Evolutionary conservation across 2,113 vertebrate genomes (phyloP), one percentile per base, ranked within the genome.

Genomic region (Malurus elegans): DNA sequence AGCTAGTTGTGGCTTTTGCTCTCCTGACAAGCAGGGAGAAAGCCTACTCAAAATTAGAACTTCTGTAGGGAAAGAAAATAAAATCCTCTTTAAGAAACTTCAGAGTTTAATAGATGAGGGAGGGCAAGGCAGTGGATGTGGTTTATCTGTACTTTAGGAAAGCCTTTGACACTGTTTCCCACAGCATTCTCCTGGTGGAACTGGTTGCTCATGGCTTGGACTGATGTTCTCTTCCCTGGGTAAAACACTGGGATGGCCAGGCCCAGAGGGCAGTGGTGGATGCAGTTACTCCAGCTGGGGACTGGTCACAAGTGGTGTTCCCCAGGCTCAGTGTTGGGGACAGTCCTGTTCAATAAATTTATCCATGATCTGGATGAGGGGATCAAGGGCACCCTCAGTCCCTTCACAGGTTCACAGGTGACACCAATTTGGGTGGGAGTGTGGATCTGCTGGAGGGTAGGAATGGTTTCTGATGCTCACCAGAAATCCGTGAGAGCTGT

Each of bases 361-460:
- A 40, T 42, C 57, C 58, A 1, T 34, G 2, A 23, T 10, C 14
- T 64, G 24, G 18, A 64, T 0, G 0, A 57, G 36, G 24, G 8
- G 12, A 64, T 34, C 0, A 0, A 76, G 50, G 9, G 44, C 29
- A 31, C 6, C 36, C 24, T 64, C n/a, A 28, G n/a, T 4, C 26
- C 57, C 29, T 53, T 53, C 1, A 2, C 44, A 47, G 8, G 13
- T 9, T 53, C 1, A 2, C 44, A 47, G 8, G 13, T 9, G 18
- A 47, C 44, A 45, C 5, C 14, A 18, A 0, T 18, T 26, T 31
- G 12, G 36, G 18, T 12, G 10, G 57, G 34, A 86, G 11, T 45
- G 12, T 34, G 23, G 44, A 20, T 34, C 64, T 87, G 38, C 45
- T 67, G 48, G 28, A 84, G 12, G 48, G 24, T 12, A 28, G 42